Evolutionary conservation across 2,797 vertebrate species (phyloP), one percentile per base, ranked within the genome.

Genomic region (Rhodeus uyekii): DNA sequence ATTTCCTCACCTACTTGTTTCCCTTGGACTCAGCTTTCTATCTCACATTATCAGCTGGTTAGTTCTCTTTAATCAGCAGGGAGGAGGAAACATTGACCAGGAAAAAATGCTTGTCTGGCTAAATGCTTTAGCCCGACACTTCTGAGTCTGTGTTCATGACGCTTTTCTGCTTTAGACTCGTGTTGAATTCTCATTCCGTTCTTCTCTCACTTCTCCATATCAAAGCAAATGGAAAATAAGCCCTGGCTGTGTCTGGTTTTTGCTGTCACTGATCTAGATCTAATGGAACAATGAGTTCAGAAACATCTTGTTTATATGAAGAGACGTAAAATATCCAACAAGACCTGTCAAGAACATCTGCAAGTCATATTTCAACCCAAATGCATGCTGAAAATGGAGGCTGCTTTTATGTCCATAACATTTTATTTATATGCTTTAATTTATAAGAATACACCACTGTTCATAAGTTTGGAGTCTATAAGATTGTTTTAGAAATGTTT

Each of bases 121-220:
- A 32, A 75, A 74, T 48, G 58, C 22, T 76, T 22, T 44, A 10
- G 4, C 44, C 14, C 22, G 0, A 32, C 48, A 38, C 55, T 34
- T 67, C 32, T 67, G 5, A 42, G 1, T 64, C 39, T 38, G 16
- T 34, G 34, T 81, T 69, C 46, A 16, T 76, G 50, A 78, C 6
- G 32, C 27, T 5, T 8, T 16, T 36, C 22, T 67, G 46, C 60
- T 73, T 58, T 55, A 50, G 63, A 60, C n/a, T 60, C 19, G 44
- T 67, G n/a, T 38, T 19, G 18, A 53, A 74, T 71, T 53, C 22
- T 60, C 68, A n/a, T 61, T 44, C 71, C 76, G 58, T 75, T 73
- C 75, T 50, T 72, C 60, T 86, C 42, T 86, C 80, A 81, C 50
- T 79, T 86, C 78, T 82, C 65, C 18, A 58, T 27, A 27, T 78